Conservation (phyloP, 2,888 invertebrate species). For the Resseliella maxima region DNA sequence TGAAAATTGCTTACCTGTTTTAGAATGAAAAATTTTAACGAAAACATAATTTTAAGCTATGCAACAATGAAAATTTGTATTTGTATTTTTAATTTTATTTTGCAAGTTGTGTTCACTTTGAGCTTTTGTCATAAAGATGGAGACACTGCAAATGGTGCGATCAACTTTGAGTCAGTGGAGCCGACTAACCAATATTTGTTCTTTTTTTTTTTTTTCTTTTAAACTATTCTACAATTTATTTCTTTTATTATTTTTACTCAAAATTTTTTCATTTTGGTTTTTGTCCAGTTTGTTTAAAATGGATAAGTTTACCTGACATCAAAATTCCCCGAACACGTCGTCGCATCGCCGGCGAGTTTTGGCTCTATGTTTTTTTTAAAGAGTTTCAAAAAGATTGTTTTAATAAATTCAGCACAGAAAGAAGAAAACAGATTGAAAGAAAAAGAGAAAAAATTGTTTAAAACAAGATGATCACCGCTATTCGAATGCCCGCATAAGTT, state of each 20-base stretch:
- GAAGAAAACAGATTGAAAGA: neutral
- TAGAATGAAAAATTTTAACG: too few species aligned
- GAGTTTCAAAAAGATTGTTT: neutral
- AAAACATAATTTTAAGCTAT: too few species aligned
- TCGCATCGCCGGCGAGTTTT: slow-evolving; percentile 77
- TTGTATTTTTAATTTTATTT: too few species aligned
- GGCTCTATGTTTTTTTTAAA: slow-evolving; percentile 61
- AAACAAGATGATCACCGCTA: slow-evolving; percentile 63
- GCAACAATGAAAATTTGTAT: too few species aligned
- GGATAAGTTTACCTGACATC: slow-evolving; percentile 74
- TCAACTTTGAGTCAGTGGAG: neutral
- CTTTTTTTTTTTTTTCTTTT: slow-evolving; percentile 37
- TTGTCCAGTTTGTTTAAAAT: neutral
- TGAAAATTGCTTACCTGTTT: slow-evolving; percentile 80
- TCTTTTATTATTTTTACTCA: neutral
- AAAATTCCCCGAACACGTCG: slow-evolving; percentile 87
- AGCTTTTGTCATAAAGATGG: neutral
- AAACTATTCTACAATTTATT: neutral
- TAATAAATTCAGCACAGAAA: neutral
- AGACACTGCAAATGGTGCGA: neutral
- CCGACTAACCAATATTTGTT: neutral
- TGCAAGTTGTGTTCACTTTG: neutral
- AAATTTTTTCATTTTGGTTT: slow-evolving; percentile 57
- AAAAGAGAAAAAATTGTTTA: slow-evolving; percentile 58
- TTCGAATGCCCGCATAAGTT: slow-evolving; percentile 67